Conservation (phyloP, 2,888 invertebrate genomes). For the Liopterus haemorrhoidalis region DNA sequence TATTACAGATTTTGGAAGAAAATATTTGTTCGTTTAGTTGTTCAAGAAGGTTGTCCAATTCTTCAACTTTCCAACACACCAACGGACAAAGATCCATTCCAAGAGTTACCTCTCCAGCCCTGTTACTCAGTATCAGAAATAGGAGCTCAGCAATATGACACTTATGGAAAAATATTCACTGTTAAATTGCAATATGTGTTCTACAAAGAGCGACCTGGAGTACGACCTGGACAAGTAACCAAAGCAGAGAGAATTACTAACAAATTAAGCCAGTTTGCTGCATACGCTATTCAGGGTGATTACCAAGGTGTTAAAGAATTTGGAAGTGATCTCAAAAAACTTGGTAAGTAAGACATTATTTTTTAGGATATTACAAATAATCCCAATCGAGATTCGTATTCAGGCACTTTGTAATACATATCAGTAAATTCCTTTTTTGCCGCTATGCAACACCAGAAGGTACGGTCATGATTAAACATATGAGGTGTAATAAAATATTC, state of each 20-base stretch:
- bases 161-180: constrained; percentile 98
- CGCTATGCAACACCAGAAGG: too few relatives aligned
- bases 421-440: too few relatives aligned
- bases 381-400: too few relatives aligned
- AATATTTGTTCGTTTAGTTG: constrained; percentile 75
- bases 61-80: constrained; percentile 79
- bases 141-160: constrained; percentile 95
- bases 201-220: constrained; percentile 96
- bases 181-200: constrained; percentile 94
- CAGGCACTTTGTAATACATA: too few relatives aligned
- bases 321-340: constrained; percentile 84
- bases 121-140: constrained; percentile 94
- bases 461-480: too few relatives aligned
- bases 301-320: constrained; percentile 91
- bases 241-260: constrained; percentile 89
- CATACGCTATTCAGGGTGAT: constrained; percentile 88
- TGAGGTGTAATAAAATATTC: too few relatives aligned
- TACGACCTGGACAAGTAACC: constrained; percentile 88
- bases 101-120: constrained; percentile 88
- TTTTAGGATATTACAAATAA: too few relatives aligned
- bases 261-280: constrained; percentile 87
- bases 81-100: constrained; percentile 85
- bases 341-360: constrained; percentile 46
- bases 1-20: constrained; percentile 88
- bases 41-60: constrained; percentile 75